A percentile compares a stretch with the other conserved stretches of the same genome.
Evolutionary conservation across 2,113 vertebrate genomes (phyloP).

Genomic region (Centropus unirufus): DNA sequence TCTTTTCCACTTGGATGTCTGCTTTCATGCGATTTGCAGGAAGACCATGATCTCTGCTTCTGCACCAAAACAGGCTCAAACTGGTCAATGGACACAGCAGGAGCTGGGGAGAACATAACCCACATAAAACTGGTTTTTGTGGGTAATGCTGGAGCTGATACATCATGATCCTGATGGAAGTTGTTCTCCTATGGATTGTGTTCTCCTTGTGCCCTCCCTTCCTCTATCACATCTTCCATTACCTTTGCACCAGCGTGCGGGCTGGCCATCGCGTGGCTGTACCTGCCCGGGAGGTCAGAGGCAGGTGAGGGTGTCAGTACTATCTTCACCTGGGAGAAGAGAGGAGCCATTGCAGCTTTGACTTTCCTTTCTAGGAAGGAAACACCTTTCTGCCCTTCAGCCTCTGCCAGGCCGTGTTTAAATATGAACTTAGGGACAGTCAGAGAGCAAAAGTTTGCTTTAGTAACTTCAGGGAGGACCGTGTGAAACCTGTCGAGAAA

Average conservation of each 20-base stretch:
- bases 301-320: background rate
- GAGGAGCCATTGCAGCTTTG: background rate
- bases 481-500: background rate
- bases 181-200: background rate
- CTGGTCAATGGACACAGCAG: background rate
- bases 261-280: fast-evolving
- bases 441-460: background rate
- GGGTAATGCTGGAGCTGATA: background rate
- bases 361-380: background rate
- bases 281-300: background rate
- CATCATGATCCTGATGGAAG: background rate
- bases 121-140: background rate
- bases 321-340: background rate
- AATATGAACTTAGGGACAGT: background rate
- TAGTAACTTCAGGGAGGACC: background rate
- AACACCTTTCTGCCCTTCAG: background rate
- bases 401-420: background rate
- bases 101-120: background rate
- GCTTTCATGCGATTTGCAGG: background rate
- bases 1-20: background rate
- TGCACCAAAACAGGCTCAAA: background rate
- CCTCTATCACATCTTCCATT: background rate
- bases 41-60: background rate
- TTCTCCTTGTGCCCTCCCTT: background rate
- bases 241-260: background rate